Base-by-base conservation (phyloP, 2,797 vertebrate genomes). In the Meda fulgida region DNA sequence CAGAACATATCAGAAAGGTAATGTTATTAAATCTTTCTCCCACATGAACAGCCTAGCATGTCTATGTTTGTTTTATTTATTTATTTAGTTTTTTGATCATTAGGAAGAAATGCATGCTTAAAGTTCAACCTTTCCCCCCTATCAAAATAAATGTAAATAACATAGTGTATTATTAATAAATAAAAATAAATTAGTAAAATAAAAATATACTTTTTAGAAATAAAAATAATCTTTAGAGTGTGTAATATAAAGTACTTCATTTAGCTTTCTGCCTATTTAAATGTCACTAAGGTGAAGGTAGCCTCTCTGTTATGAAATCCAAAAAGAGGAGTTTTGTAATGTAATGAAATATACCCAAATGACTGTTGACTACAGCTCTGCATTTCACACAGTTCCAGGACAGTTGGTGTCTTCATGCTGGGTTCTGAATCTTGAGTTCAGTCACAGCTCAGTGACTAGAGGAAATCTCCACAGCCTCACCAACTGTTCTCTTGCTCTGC, bases 381-480 rank as follows among this genome's bases (percentile, higher is more conserved):
- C 34, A 51, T 55, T 73, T 80, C 55, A 79, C 38, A 83, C 75
- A 73, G 65, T 86, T 79, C 75, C 43, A 38, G 71, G 70, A 69
- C 88, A 87, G 87, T 71, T 86, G 87, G 85, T 85, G 85, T 81
- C 72, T 80, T 75, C 82, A 83, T 29, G 71, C 63, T 83, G 46
- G 60, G 65, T 78, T 86, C 43, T 76, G 63, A 85, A 76, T 31
- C 58, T 75, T 60, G 80, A 80, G 63, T 80, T 63, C 38, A 75
- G 70, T 88, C 72, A 87, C 84, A 86, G 80, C 78, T 86, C 78
- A 82, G 78, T 76, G 85, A 86, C 80, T 72, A 82, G 80, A 85
- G 69, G 76, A 73, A 84, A 88, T 80, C 43, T 85, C 77, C 70
- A 46, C 60, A 76, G 67, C 55, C 78, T 78, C 76, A 80, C 86